Evolutionary conservation across 2,797 vertebrate species (phyloP), one percentile per base, ranked within the genome.

Genomic region (Chromis chromis): DNA sequence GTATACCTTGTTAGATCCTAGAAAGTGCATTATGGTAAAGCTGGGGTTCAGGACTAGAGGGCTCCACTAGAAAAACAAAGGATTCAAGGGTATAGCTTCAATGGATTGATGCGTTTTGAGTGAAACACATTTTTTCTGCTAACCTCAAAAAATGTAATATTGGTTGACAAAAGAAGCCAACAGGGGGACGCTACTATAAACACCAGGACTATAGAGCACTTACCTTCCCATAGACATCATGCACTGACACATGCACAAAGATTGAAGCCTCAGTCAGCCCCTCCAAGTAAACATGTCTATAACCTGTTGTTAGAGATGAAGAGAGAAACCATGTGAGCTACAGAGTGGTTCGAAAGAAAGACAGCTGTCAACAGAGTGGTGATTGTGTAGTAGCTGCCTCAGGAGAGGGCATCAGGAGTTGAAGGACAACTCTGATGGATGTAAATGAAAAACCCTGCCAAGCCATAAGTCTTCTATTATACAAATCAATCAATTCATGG

Each of bases 31-130:
- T 93, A 99, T 99, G 93, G 97, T 99, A 93, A 97, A 99, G 96
- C 97, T 99, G 95, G 98, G 97, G 88, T 99, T 99, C 96, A 99
- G 96, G 94, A 99, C 96, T 96, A 99, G 96, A 91, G 98, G 97
- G 75, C 97, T 99, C 97, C 97, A 99, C 97, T 99, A 96, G 88
- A 98, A 96, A 92, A 92, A 92, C 95, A 96, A 94, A 92, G 87
- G 82, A 75, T 86, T 83, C 71, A 76, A 86, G 83, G 70, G 82
- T 71, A 90, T 82, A 78, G 61, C 85, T 89, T 86, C 66, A 86
- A 76, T 82, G 46, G 53, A 70, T 24, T 66, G 64, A 69, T 59
- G 46, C 60, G 49, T 74, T 36, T 36, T 65, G 46, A 84, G 40
- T 36, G 52, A 81, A 52, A 73, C 10, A 22, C 42, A 44, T 70